A percentile compares a stretch with the other conserved stretches of the same genome.
Conservation (phyloP, 2,888 invertebrate genomes). For the Adelphocoris suturalis region DNA sequence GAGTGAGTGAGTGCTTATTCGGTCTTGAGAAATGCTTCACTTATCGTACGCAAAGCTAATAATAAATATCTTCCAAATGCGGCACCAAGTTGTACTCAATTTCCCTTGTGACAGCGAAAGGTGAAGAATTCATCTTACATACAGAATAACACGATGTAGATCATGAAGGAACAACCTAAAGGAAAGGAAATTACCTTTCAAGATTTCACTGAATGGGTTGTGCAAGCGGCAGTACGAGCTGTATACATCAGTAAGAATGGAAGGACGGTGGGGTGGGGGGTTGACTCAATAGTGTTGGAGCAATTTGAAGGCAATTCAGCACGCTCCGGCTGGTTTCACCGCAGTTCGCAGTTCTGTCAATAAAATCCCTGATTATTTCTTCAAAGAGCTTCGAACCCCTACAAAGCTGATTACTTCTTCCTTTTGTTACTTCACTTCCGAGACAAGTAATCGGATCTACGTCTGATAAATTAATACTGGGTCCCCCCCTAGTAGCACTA, state of each 20-base stretch:
- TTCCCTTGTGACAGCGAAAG: too few relatives aligned
- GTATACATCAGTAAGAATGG: slow-evolving; percentile 10
- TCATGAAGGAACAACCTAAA: background rate
- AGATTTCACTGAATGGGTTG: slow-evolving; percentile 28
- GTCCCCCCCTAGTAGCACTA: background rate
- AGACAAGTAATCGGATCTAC: slow-evolving; percentile 10
- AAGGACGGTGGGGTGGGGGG: background rate
- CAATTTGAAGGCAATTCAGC: slow-evolving; percentile 52
- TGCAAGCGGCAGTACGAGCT: slow-evolving; percentile 44
- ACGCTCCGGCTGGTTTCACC: slow-evolving; percentile 4
- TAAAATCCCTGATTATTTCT: slow-evolving; percentile 50
- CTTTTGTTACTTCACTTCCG: slow-evolving; percentile 21
- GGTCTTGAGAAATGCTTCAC: too few relatives aligned
- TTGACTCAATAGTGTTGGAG: slow-evolving; percentile 42
- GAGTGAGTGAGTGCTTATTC: too few relatives aligned
- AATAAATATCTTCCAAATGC: too few relatives aligned
- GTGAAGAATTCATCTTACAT: too few relatives aligned
- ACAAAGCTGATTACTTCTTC: slow-evolving; percentile 18
- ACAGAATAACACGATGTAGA: too few relatives aligned
- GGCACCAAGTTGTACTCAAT: too few relatives aligned
- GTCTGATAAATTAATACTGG: slow-evolving; percentile 28
- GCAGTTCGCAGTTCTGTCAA: slow-evolving; percentile 30
- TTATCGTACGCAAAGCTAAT: too few relatives aligned
- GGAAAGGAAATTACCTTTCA: slow-evolving; percentile 37
- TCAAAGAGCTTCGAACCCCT: background rate